Conservation (phyloP, 2,113 vertebrate genomes). For the Grallaria varia region DNA sequence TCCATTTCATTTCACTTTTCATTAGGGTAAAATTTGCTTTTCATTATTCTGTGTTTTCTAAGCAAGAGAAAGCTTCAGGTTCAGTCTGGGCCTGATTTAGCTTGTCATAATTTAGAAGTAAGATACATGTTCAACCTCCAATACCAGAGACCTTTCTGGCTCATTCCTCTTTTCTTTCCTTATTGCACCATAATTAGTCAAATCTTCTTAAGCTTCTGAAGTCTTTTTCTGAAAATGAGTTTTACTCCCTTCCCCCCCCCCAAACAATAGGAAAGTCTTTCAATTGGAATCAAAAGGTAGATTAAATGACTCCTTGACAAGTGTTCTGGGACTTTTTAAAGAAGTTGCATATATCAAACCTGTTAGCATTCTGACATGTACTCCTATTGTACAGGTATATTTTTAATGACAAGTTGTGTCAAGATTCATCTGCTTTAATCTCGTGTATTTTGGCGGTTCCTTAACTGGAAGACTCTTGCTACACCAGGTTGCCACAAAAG, state of each 20-base stretch:
- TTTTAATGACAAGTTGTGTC: conserved; percentile 19
- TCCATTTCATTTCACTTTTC: neutral
- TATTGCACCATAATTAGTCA: neutral
- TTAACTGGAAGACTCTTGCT: neutral
- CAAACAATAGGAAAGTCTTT: neutral
- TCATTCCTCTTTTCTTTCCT: neutral
- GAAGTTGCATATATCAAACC: neutral
- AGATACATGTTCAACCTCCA: neutral
- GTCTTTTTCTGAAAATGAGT: neutral
- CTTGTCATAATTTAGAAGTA: neutral
- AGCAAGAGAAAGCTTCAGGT: neutral
- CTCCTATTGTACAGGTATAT: neutral
- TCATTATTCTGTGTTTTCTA: neutral
- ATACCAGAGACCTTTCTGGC: neutral
- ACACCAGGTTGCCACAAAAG: neutral
- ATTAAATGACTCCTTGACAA: neutral
- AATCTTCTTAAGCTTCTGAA: neutral
- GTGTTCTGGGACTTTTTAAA: neutral
- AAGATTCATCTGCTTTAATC: neutral
- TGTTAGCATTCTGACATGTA: neutral
- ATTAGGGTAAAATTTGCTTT: neutral
- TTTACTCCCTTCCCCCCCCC: neutral
- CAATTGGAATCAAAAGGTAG: neutral
- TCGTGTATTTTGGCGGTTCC: neutral
- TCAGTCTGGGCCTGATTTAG: neutral